Evolutionary conservation across 2,113 vertebrate genomes (phyloP), one percentile per base, ranked within the genome.

Genomic region (Amazona guildingii): DNA sequence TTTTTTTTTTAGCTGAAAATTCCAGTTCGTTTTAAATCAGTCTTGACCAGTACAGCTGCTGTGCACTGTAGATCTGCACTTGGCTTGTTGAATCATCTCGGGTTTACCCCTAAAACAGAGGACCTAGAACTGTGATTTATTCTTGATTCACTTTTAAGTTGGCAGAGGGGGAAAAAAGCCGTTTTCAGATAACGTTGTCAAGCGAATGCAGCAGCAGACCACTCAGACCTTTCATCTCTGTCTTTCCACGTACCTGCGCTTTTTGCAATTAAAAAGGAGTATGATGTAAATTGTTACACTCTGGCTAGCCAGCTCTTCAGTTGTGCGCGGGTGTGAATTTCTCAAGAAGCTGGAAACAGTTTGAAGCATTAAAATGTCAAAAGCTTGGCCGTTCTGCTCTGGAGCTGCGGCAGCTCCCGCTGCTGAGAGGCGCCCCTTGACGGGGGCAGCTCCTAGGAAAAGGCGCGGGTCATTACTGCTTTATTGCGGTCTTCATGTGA

Each of bases 181-280:
- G 48, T 20, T 64, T 90, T 61, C 63, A 39, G 78, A 51, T 21
- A 46, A 75, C 33, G 46, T 41, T 35, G 43, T 72, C 75, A 57
- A 18, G 16, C 16, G 0, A 0, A 12, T 15, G 37, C 24, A 48
- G 51, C 24, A 49, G 19, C 17, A 69, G 41, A 15, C 20, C 1
- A 3, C 5, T 41, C n/a, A n/a, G n/a, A n/a, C 49, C 46, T 57
- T 48, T 85, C 51, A 29, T 44, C 57, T 67, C 86, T 41, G n/a
- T 41, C 35, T 44, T n/a, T 3, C 24, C 9, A 1, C 44, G 20
- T 28, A 21, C 9, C 67, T 12, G 2, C 6, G 15, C 37, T 61
- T 41, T 21, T 8, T 29, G 25, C 1, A 7, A 19, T 15, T 35
- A 7, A 16, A 48, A 18, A 59, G 18, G 2, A 39, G 11, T 3